These are phyloP conservation scores for Pseudomyrmex flavicornis DNA, from an alignment of 1,140 invertebrate genomes.

Conservation along the genomic window DNA sequence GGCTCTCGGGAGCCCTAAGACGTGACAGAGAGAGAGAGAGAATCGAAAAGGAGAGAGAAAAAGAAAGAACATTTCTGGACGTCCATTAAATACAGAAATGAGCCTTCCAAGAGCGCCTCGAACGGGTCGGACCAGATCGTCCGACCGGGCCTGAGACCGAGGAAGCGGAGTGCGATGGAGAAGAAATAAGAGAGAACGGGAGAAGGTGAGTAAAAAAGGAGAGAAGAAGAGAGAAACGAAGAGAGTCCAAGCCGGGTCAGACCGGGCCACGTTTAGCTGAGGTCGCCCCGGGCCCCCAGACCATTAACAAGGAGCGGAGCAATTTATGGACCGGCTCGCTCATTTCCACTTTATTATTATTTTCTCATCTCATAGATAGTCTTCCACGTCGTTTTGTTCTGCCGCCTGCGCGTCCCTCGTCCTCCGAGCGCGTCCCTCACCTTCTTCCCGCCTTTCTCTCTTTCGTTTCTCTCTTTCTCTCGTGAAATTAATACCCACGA, in stretches of 20 bases:
- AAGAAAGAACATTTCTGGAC: slow-evolving; percentile 77
- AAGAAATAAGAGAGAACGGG: slow-evolving; percentile 38
- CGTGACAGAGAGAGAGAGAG: slow-evolving; percentile 74
- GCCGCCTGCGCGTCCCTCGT: slow-evolving; percentile 64
- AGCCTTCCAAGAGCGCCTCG: slow-evolving; percentile 80
- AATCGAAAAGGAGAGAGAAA: neutral
- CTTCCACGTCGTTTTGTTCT: slow-evolving; percentile 78
- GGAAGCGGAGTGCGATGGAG: slow-evolving; percentile 36
- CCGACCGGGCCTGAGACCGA: slow-evolving; percentile 58
- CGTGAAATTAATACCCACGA: slow-evolving; percentile 77
- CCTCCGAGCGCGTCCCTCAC: slow-evolving; percentile 38
- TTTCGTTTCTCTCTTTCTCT: slow-evolving; percentile 67
- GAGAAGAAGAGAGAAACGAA: slow-evolving; percentile 34
- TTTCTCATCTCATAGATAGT: slow-evolving; percentile 85
- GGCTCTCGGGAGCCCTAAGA: slow-evolving; percentile 73
- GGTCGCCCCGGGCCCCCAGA: slow-evolving; percentile 83
- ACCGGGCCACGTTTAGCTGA: slow-evolving; percentile 82
- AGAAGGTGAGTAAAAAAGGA: slow-evolving; percentile 56
- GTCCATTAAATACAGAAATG: slow-evolving; percentile 85
- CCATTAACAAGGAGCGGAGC: slow-evolving; percentile 85
- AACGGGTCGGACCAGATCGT: slow-evolving; percentile 81
- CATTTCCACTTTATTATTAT: slow-evolving; percentile 86
- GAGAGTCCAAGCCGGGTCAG: slow-evolving; percentile 79
- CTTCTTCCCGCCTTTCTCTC: slow-evolving; percentile 62
- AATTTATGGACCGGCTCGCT: slow-evolving; percentile 85